Percentiles rank a stretch among this genome's conserved stretches.
These are phyloP conservation scores for Alexandromys fortis DNA, from an alignment of 2,113 vertebrate genomes.

Conservation along the genomic window DNA sequence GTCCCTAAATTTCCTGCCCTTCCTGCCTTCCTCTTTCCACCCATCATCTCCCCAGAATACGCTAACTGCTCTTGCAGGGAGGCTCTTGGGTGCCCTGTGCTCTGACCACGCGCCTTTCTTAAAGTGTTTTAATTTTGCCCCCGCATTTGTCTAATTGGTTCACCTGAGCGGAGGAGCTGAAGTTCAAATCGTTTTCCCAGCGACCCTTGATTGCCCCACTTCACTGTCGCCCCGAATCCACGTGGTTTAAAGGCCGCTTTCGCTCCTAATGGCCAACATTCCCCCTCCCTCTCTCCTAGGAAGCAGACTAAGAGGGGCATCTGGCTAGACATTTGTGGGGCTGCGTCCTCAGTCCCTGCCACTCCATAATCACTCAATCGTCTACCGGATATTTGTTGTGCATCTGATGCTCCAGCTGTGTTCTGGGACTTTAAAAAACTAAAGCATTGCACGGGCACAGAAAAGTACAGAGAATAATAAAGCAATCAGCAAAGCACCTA, in stretches of 20 bases:
- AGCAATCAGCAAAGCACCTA: neutral
- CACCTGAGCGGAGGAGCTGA: conserved; percentile 19
- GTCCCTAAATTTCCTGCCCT: conserved; percentile 16
- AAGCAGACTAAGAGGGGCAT: neutral
- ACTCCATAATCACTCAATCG: neutral
- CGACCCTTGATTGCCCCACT: conserved; percentile 40
- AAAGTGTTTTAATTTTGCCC: conserved; percentile 60
- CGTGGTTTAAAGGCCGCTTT: neutral
- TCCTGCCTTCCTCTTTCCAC: conserved; percentile 25
- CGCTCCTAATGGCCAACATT: neutral
- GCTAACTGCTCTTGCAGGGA: neutral
- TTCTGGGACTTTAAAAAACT: neutral
- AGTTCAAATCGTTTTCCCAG: conserved; percentile 44
- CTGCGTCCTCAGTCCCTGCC: neutral
- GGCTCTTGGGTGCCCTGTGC: conserved; percentile 13
- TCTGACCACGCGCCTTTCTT: conserved; percentile 33
- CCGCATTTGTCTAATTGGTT: conserved; percentile 40
- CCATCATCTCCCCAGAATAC: conserved; percentile 22
- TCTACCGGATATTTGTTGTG: neutral
- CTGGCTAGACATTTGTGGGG: rapidly evolving
- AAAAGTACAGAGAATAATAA: neutral
- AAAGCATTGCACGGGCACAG: neutral
- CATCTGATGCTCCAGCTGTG: conserved; percentile 1
- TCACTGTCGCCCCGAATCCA: neutral
- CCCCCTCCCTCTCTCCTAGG: neutral